A percentile compares a stretch with the other conserved stretches of the same genome.
phyloP scores from a whole-genome alignment of 2,113 vertebrate species.

The Calidris pygmaea region DNA sequence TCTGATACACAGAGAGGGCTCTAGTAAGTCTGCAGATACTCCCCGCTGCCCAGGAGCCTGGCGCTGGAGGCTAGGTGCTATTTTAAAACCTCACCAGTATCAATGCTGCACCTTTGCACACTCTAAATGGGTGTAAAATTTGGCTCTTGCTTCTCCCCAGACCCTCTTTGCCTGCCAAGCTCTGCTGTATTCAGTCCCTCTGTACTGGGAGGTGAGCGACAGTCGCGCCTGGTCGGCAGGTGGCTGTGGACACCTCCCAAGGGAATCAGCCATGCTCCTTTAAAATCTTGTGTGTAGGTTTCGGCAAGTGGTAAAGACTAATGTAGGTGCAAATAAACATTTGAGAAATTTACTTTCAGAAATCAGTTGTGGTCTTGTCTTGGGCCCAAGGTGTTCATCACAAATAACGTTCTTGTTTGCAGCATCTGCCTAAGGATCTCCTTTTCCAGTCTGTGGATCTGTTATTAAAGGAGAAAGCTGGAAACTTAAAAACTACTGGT shows the following conservation, averaged over 20 bases:
- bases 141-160: background rate
- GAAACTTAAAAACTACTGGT: background rate
- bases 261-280: fast-evolving
- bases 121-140: background rate
- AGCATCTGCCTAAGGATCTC: background rate
- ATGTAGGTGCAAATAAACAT: background rate
- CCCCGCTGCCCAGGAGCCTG: background rate
- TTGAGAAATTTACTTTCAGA: background rate
- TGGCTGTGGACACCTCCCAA: fast-evolving
- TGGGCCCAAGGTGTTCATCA: background rate
- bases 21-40: background rate
- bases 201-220: fast-evolving
- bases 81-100: background rate
- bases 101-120: background rate
- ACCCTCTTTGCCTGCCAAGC: fast-evolving
- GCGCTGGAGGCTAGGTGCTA: background rate
- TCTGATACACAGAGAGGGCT: background rate
- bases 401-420: background rate
- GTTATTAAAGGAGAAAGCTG: background rate
- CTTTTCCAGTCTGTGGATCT: background rate
- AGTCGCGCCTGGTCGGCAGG: background rate
- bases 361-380: background rate
- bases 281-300: background rate
- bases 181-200: fast-evolving
- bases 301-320: background rate